A percentile compares a stretch with the other conserved stretches of the same genome.
Conservation (phyloP, 2,888 invertebrate species). For the Adineta ricciae region DNA sequence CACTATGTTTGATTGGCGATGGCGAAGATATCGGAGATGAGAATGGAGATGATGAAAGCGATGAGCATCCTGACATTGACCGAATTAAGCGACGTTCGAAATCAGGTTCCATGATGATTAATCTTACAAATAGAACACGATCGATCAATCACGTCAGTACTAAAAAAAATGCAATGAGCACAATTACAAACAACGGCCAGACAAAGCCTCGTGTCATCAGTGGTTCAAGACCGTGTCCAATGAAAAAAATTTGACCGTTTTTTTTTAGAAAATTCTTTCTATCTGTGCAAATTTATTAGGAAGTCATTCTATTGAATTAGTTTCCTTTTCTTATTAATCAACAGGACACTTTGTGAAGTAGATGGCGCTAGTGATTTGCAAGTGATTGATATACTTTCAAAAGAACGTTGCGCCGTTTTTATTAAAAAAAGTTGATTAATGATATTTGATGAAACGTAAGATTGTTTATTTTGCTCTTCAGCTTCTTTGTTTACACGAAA, state of each 20-base stretch:
- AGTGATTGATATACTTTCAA: too few relatives aligned
- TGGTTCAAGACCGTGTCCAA: not conserved
- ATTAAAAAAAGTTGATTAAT: not conserved
- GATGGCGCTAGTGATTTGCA: too few relatives aligned
- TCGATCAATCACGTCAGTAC: not conserved
- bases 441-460: not conserved
- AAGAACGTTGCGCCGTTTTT: too few relatives aligned
- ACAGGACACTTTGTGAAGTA: too few relatives aligned
- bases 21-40: not conserved
- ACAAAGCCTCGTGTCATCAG: not conserved
- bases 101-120: not conserved
- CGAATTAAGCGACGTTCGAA: slow-evolving; percentile 10
- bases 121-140: not conserved
- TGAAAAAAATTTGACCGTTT: not conserved
- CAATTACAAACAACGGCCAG: not conserved
- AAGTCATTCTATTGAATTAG: not conserved
- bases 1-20: not conserved
- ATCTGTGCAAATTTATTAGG: not conserved
- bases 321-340: not conserved
- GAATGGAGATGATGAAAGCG: not conserved
- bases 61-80: not conserved
- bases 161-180: not conserved
- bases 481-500: not conserved
- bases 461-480: not conserved
- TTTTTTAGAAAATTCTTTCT: not conserved